These are phyloP conservation scores for Akabosia matsudoensis DNA, from an alignment of 1,140 invertebrate genomes.

Conservation along the genomic window DNA sequence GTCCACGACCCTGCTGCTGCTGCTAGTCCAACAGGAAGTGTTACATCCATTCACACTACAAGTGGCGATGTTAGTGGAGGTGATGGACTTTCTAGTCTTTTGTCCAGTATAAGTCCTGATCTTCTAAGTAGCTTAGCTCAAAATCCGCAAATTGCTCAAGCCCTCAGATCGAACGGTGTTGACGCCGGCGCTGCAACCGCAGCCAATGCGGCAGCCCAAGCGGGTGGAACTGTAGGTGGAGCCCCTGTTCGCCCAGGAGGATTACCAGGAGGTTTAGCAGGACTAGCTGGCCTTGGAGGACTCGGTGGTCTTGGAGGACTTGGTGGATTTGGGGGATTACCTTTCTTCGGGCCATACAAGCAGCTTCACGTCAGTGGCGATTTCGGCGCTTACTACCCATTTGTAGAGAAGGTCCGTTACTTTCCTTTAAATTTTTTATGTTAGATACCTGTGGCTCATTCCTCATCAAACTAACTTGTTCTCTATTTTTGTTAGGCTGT, in stretches of 20 bases:
- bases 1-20: not conserved
- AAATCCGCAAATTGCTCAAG: not conserved
- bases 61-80: not conserved
- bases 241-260: not conserved
- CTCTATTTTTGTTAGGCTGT: slow-evolving; percentile 27
- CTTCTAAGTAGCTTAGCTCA: not conserved
- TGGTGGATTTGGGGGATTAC: not conserved
- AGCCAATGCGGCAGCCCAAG: not conserved
- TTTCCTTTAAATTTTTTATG: not conserved
- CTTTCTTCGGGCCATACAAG: slow-evolving; percentile 14
- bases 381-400: not conserved
- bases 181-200: not conserved
- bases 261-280: not conserved
- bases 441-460: too few species aligned
- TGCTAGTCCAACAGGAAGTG: not conserved
- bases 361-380: not conserved
- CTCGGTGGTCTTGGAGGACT: slow-evolving; percentile 8
- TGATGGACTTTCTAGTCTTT: not conserved
- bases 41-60: not conserved
- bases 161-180: not conserved
- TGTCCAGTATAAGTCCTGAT: not conserved
- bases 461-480: not conserved
- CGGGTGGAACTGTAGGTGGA: not conserved
- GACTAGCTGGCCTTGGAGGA: not conserved
- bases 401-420: not conserved